Evolutionary conservation across 2,797 vertebrate species (phyloP).

Genomic region (Enteromius trimaculatus): DNA sequence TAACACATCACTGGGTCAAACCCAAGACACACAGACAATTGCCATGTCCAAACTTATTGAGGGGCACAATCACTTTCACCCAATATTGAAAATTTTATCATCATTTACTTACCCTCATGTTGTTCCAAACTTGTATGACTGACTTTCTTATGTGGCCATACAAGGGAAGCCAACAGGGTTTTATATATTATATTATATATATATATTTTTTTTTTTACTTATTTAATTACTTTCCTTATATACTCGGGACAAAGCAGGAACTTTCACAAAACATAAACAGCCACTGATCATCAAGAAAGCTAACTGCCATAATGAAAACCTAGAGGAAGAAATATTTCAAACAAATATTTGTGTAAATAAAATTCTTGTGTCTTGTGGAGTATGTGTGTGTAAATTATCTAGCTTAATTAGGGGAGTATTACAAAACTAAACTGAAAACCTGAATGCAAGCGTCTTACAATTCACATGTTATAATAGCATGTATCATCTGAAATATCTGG

Average conservation of each 20-base stretch:
- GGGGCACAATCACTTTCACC: background rate
- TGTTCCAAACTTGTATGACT: background rate
- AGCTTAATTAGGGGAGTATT: background rate
- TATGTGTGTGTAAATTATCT: background rate
- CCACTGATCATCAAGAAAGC: background rate
- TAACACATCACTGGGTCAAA: slow-evolving; percentile 44
- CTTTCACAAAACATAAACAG: background rate
- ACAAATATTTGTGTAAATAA: background rate
- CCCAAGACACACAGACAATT: slow-evolving; percentile 13
- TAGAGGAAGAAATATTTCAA: background rate
- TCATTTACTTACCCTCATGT: background rate
- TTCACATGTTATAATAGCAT: too few relatives aligned
- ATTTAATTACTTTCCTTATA: background rate
- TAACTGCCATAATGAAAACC: background rate
- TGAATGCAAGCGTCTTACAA: background rate
- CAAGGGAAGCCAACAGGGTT: background rate
- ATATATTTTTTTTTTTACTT: background rate
- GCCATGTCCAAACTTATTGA: background rate
- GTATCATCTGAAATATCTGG: too few relatives aligned
- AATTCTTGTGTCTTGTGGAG: background rate
- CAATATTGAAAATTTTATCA: background rate
- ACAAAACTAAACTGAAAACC: background rate
- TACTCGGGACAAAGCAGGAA: background rate
- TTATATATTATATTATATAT: background rate
- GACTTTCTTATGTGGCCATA: background rate